phyloP scores from a whole-genome alignment of 35 echinoderm and acorn worm species.

The Apostichopus parvimensis region DNA sequence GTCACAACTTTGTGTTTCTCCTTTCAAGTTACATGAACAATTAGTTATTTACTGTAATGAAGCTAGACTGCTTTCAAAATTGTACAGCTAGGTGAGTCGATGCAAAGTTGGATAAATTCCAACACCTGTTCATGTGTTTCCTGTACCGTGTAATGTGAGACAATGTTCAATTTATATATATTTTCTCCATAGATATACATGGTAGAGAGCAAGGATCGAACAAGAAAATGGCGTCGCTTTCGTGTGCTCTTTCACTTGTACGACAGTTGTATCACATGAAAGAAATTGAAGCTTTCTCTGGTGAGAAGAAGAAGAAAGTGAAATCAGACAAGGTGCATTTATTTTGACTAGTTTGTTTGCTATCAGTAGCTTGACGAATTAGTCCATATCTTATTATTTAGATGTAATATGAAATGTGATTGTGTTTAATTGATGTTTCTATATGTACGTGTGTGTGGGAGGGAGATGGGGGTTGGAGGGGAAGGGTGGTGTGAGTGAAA shows the following conservation, averaged over 20 bases:
- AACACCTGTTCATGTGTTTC: too few relatives aligned
- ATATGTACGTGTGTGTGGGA: too few relatives aligned
- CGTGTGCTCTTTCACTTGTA: conserved; percentile 89
- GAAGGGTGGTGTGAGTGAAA: too few relatives aligned
- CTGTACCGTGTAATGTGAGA: background rate
- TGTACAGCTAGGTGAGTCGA: too few relatives aligned
- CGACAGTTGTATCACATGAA: conserved; percentile 90
- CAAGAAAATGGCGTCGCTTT: conserved; percentile 92
- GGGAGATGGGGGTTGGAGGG: too few relatives aligned
- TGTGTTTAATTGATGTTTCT: background rate
- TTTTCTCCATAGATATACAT: conserved; percentile 66
- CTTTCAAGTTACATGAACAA: too few relatives aligned
- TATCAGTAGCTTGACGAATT: too few relatives aligned
- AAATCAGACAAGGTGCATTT: conserved; percentile 75
- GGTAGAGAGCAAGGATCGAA: conserved; percentile 94
- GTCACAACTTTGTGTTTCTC: too few relatives aligned
- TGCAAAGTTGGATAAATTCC: background rate
- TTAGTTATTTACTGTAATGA: too few relatives aligned
- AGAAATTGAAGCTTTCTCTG: conserved; percentile 86
- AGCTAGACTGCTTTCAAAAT: too few relatives aligned
- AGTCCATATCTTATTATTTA: too few relatives aligned
- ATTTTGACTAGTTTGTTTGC: background rate
- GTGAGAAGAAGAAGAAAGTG: conserved; percentile 70
- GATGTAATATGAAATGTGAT: background rate
- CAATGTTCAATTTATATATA: background rate